These are phyloP conservation scores for Bothrops jararaca DNA, from an alignment of 2,113 vertebrate species.

Conservation along the genomic window DNA sequence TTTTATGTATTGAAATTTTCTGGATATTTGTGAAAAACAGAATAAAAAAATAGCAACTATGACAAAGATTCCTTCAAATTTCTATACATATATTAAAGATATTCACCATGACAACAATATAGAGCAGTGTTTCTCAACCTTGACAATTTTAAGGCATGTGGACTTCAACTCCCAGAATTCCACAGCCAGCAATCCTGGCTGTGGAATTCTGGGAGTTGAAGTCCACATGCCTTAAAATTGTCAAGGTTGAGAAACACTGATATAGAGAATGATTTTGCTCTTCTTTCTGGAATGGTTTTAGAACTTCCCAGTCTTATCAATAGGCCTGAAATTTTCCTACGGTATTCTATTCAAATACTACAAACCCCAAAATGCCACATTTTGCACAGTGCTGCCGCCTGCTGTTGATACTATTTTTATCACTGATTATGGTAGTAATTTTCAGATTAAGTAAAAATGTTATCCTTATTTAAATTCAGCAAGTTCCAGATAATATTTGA, in stretches of 20 bases:
- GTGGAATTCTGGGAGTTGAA: too few relatives aligned
- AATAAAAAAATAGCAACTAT: constrained; percentile 18
- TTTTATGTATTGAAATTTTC: constrained; percentile 32
- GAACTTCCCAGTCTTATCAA: neutral
- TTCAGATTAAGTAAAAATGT: constrained; percentile 47
- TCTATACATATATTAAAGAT: neutral
- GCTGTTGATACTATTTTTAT: constrained; percentile 33
- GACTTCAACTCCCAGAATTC: too few relatives aligned
- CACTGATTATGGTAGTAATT: constrained; percentile 40
- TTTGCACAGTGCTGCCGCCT: neutral
- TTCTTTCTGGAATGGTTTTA: neutral
- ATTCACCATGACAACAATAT: neutral
- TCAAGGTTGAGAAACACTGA: too few relatives aligned
- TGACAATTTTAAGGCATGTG: too few relatives aligned
- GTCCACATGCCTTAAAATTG: too few relatives aligned
- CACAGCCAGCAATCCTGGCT: too few relatives aligned
- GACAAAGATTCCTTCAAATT: neutral
- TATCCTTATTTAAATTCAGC: constrained; percentile 51
- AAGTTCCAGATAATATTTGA: constrained; percentile 37
- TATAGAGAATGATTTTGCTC: neutral
- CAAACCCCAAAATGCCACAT: neutral
- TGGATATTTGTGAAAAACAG: constrained; percentile 20
- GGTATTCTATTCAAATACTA: neutral
- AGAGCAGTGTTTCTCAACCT: too few relatives aligned
- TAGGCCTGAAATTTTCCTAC: neutral